These are phyloP conservation scores for Omphaloscelis lunosa DNA, from an alignment of 2,888 invertebrate genomes.

Conservation along the genomic window DNA sequence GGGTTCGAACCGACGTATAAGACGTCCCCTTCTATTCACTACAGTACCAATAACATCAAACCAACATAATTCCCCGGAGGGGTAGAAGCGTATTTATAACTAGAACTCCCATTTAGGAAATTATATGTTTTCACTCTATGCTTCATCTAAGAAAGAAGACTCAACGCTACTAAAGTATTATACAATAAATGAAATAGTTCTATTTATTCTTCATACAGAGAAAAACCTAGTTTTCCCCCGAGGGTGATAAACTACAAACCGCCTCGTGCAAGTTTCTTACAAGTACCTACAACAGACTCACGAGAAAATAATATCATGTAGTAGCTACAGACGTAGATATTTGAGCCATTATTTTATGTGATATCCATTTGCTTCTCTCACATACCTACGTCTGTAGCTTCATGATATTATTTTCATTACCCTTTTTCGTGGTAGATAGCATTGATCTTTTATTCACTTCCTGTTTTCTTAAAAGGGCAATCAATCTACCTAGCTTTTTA, in stretches of 20 bases:
- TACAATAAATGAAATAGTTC: background rate
- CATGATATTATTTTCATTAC: background rate
- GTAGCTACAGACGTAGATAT: no score
- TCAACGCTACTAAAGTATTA: background rate
- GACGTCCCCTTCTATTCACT: background rate
- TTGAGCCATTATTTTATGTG: no score
- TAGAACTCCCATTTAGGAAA: background rate
- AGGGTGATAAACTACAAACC: constrained; percentile 22
- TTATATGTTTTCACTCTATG: background rate
- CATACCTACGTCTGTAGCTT: background rate
- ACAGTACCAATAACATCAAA: background rate
- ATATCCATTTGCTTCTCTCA: background rate
- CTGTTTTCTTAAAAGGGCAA: no score
- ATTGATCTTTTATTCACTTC: no score
- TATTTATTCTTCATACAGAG: background rate
- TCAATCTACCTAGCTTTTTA: no score
- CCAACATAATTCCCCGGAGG: background rate
- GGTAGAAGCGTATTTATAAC: background rate
- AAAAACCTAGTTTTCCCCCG: background rate
- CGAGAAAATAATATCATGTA: no score
- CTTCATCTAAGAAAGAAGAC: background rate
- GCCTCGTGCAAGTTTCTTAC: constrained; percentile 3
- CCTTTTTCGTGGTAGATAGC: background rate
- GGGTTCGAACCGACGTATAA: no score
- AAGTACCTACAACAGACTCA: background rate